A percentile compares a stretch with the other conserved stretches of the same genome.
Evolutionary conservation across 2,797 vertebrate genomes (phyloP).

Genomic region (Xenentodon cancila): DNA sequence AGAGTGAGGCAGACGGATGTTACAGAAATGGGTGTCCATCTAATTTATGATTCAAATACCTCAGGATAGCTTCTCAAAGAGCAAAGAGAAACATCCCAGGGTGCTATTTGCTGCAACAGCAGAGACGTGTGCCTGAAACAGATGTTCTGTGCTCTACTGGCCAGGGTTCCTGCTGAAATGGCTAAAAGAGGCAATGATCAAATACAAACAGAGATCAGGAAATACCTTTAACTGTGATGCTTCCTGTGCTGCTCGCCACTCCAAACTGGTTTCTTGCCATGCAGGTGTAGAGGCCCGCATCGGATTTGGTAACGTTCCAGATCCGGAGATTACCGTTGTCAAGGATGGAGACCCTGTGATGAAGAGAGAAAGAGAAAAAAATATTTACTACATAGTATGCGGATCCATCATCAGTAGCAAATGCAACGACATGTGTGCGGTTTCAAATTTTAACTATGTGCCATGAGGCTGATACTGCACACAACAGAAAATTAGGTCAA

Average conservation of each 20-base stretch:
- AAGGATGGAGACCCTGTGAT: conserved; percentile 85
- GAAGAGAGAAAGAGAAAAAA: background rate
- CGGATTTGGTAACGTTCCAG: conserved; percentile 89
- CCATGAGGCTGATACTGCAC: conserved; percentile 11
- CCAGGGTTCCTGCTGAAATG: conserved; percentile 10
- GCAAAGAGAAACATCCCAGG: conserved; percentile 34
- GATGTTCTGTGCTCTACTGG: conserved; percentile 7
- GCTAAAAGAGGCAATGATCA: conserved; percentile 25
- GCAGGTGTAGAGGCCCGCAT: conserved; percentile 92
- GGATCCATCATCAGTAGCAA: background rate
- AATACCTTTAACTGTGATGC: conserved; percentile 94
- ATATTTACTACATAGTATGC: too few species aligned
- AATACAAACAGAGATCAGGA: conserved; percentile 23
- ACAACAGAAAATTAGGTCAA: conserved; percentile 18
- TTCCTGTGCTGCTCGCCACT: conserved; percentile 92
- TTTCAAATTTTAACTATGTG: background rate
- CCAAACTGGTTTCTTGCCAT: conserved; percentile 95
- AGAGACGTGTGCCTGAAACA: conserved; percentile 35
- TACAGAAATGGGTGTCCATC: conserved; percentile 18
- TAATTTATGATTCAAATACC: conserved; percentile 44
- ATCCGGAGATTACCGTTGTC: conserved; percentile 92
- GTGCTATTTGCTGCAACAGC: background rate
- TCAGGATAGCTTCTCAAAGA: conserved; percentile 21
- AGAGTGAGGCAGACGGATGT: conserved; percentile 15
- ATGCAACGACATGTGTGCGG: too few species aligned